Percentiles rank a stretch among this genome's conserved stretches.
Evolutionary conservation across 1,140 invertebrate genomes (phyloP).

Genomic region (Hyles euphorbiae): DNA sequence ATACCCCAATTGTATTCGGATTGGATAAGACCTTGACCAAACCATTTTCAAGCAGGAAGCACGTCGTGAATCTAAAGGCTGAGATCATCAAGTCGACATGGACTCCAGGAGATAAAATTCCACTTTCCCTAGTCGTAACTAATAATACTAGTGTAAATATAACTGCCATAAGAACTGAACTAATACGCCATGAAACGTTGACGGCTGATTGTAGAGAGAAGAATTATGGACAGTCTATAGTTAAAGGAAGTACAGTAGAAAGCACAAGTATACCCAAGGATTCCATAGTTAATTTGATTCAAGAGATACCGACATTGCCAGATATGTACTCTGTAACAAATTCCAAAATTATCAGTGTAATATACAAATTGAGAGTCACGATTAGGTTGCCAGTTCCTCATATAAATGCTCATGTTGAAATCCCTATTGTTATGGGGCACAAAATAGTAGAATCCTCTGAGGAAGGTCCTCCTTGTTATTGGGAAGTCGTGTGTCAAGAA

Average conservation of each 20-base stretch:
- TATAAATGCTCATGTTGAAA: too few species aligned
- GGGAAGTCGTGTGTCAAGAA: neutral
- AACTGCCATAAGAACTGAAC: slow-evolving; percentile 1
- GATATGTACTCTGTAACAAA: too few species aligned
- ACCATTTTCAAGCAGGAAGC: slow-evolving; percentile 1
- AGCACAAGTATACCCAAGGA: too few species aligned
- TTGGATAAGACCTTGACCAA: slow-evolving; percentile 5
- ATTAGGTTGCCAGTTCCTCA: too few species aligned
- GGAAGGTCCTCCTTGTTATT: neutral
- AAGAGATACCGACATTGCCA: too few species aligned
- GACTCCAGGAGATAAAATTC: slow-evolving; percentile 9
- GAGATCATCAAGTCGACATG: slow-evolving; percentile 4
- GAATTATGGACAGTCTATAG: neutral
- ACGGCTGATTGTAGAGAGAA: slow-evolving; percentile 2
- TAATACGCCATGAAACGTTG: neutral
- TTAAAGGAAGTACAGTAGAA: too few species aligned
- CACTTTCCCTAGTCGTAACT: slow-evolving; percentile 1
- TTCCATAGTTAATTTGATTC: too few species aligned
- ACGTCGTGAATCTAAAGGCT: slow-evolving; percentile 5
- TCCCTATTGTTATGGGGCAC: too few species aligned
- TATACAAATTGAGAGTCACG: too few species aligned
- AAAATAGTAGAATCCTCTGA: too few species aligned
- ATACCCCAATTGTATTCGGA: slow-evolving; percentile 1
- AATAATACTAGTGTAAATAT: slow-evolving; percentile 9
- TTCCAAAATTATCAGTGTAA: too few species aligned